Conservation (phyloP, 2,888 invertebrate genomes). For the Heliconius charithonia region DNA sequence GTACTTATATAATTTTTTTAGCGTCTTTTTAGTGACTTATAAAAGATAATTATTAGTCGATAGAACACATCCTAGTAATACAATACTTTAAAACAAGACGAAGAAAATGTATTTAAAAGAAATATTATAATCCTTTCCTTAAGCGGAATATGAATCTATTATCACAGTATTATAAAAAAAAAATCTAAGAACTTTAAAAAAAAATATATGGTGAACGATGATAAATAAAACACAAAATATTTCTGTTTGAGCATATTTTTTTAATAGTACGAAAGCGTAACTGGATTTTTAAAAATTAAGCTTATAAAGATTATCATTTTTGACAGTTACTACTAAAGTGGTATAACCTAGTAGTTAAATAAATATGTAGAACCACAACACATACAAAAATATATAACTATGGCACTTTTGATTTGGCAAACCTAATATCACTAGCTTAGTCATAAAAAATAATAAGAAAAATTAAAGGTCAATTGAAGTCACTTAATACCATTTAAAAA, state of each 20-base stretch:
- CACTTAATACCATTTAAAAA: neutral
- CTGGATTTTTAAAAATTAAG: neutral
- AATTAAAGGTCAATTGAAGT: neutral
- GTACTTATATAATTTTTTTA: too few relatives aligned
- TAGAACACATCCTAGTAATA: too few relatives aligned
- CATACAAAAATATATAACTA: neutral
- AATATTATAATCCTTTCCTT: too few relatives aligned
- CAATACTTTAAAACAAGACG: too few relatives aligned
- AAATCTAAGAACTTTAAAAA: too few relatives aligned
- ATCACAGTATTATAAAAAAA: too few relatives aligned
- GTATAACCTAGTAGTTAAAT: neutral
- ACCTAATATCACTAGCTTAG: neutral
- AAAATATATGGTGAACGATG: neutral
- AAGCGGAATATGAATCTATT: too few relatives aligned
- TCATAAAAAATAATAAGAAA: neutral
- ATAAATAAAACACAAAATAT: neutral
- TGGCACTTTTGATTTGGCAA: neutral
- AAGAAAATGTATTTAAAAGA: too few relatives aligned
- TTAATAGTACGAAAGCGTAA: neutral
- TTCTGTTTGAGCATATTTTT: slow-evolving; percentile 9
- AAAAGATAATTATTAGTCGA: too few relatives aligned
- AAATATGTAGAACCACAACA: neutral
- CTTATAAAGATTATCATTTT: neutral
- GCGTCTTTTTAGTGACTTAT: too few relatives aligned
- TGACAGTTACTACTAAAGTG: neutral